Evolutionary conservation across 2,113 vertebrate genomes (phyloP).

Genomic region (Hyperoodon ampullatus): DNA sequence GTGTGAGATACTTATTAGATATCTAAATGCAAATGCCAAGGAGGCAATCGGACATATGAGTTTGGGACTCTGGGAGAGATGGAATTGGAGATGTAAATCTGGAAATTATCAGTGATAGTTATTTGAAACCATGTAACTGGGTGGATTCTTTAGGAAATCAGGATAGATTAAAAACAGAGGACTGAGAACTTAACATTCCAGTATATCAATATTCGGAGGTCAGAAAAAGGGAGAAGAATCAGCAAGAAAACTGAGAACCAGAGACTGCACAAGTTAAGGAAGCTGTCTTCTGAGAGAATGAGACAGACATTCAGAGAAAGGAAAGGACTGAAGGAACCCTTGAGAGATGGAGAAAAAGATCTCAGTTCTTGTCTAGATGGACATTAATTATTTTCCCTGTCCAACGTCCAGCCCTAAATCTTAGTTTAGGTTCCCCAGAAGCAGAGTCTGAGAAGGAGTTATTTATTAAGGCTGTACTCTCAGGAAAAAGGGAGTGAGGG

Average conservation of each 20-base stretch:
- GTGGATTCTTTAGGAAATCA: neutral
- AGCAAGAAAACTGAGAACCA: neutral
- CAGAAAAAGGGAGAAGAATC: neutral
- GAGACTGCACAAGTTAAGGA: neutral
- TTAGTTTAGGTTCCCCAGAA: neutral
- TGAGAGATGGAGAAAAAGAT: neutral
- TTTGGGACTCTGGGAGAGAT: neutral
- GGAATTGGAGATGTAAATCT: neutral
- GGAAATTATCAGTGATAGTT: neutral
- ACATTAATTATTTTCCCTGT: neutral
- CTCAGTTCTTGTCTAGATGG: neutral
- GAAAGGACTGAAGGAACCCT: neutral
- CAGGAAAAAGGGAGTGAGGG: neutral
- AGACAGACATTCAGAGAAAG: neutral
- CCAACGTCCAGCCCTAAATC: neutral
- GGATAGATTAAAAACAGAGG: neutral
- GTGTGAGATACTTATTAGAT: neutral
- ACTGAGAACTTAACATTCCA: neutral
- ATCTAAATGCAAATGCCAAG: neutral
- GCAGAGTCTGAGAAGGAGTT: neutral
- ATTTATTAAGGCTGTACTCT: neutral
- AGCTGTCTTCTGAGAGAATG: neutral
- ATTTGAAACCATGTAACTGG: neutral
- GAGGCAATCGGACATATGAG: neutral
- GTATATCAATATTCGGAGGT: neutral